Evolutionary conservation across 2,113 vertebrate genomes (phyloP).

Genomic region (Marmota flaviventris): DNA sequence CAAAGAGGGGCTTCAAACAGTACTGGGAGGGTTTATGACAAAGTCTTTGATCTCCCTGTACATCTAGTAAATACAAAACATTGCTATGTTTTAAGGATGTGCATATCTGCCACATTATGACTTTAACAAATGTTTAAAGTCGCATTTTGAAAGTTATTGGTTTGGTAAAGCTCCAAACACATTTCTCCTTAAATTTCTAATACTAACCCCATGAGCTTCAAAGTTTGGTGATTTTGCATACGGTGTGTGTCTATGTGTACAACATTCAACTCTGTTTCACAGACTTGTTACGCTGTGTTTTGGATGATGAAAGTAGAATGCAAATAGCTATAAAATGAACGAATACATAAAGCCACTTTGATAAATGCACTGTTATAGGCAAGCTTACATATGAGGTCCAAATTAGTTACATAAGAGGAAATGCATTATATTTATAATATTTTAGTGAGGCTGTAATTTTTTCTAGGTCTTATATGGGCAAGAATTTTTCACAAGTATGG

Average conservation of each 20-base stretch:
- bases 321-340: conserved; percentile 63
- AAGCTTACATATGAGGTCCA: background rate
- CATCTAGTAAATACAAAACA: conserved; percentile 65
- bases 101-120: conserved; percentile 55
- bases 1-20: conserved; percentile 58
- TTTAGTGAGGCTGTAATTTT: background rate
- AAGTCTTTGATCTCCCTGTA: conserved; percentile 75
- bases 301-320: conserved; percentile 47
- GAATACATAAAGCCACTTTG: background rate
- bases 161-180: conserved; percentile 70
- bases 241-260: background rate
- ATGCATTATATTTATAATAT: background rate
- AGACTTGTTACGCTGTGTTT: conserved; percentile 26
- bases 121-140: conserved; percentile 75
- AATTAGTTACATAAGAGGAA: background rate
- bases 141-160: conserved; percentile 61
- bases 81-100: conserved; percentile 55
- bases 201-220: background rate
- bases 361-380: background rate
- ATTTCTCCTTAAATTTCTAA: conserved; percentile 45
- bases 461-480: background rate
- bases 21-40: conserved; percentile 45
- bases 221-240: background rate
- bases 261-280: background rate
- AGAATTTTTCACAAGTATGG: background rate